Evolutionary conservation across 2,113 vertebrate species (phyloP), one percentile per base, ranked within the genome.

Genomic region (Cairina moschata): DNA sequence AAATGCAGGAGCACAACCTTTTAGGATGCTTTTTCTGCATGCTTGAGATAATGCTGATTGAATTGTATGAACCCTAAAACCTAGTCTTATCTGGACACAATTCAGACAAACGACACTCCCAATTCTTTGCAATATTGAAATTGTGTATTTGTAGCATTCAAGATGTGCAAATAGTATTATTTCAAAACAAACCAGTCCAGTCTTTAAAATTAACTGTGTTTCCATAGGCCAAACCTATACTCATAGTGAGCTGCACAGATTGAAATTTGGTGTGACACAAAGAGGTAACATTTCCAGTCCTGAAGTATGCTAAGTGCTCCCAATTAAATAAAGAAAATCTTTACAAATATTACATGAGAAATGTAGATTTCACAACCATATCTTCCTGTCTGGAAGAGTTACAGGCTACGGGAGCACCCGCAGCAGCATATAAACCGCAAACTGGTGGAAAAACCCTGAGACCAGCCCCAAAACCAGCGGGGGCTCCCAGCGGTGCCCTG

Each of bases 401-500:
- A 13, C 18, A 34, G 23, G 29, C 79, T 55, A 50, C 50, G 32
- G 8, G 3, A 18, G 6, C 1, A n/a, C 13, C 36, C 58, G 1
- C 1, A 60, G 21, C 38, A 42, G 36, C 56, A 60, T 14, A 15
- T 5, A 46, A 14, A 17, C 3, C 14, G 34, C 4, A 23, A 20
- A 42, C 14, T 9, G n/a, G 10, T 3, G 32, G 20, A 42, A 8
- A 5, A 20, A 36, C 22, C n/a, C 22, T 26, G 34, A 55, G 28
- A 55, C 8, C 52, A 29, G 20, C 25, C 60, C 74, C 6, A 52
- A 71, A 56, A 67, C 6, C 34, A 40, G 40, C 11, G 3, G 14
- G 22, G 20, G 31, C 2, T 11, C 44, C 11, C 28, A 17, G 26
- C 1, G 40, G 13, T 0, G 25, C 34, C n/a, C 21, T 1, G 8